Evolutionary conservation across 1,140 invertebrate species (phyloP), one percentile per base, ranked within the genome.

Genomic region (Ips typographus): DNA sequence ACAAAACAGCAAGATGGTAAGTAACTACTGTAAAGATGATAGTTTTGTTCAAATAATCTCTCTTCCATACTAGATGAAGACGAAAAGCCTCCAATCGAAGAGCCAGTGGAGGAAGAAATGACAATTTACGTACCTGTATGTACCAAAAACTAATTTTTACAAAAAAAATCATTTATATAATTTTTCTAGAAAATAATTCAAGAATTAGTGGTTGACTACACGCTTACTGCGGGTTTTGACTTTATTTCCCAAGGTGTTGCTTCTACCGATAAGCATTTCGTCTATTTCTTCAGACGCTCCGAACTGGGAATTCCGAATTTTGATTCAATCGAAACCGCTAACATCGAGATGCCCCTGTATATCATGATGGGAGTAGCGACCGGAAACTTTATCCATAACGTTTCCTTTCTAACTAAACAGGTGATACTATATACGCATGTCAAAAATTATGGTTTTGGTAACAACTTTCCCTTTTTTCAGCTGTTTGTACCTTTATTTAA

Each of bases 271-370:
- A 80, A 80, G 1, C 84, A 85, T 59, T 85, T 88, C 70, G 79
- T 91, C 0, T 93, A 91, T 75, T 85, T 93, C 60, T 73, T 91
- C 65, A 83, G 90, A 51, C 80, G 79, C n/a, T 81, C 78, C 4
- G 86, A 86, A 39, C 81, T 86, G 39, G 82, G 83, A 3, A 80
- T 90, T 52, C 88, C 88, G 0, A 77, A 58, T 6, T 87, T 84
- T 66, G 79, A 83, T 22, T 79, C 81, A 2, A 72, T 78, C 40
- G 75, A 83, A 22, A 81, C 85, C 40, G 87, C 87, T 40, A 75
- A 81, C 42, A 78, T 80, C 0, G 78, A 85, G 72, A 90, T 93
- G 83, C 84, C 89, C 0, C 78, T 84, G 56, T 85, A 88, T 74
- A 80, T 93, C 2, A 77, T 88, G 0, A 76, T 88, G 38, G 90